Evolutionary conservation across 2,888 invertebrate species (phyloP).

Genomic region (Thera britannica): DNA sequence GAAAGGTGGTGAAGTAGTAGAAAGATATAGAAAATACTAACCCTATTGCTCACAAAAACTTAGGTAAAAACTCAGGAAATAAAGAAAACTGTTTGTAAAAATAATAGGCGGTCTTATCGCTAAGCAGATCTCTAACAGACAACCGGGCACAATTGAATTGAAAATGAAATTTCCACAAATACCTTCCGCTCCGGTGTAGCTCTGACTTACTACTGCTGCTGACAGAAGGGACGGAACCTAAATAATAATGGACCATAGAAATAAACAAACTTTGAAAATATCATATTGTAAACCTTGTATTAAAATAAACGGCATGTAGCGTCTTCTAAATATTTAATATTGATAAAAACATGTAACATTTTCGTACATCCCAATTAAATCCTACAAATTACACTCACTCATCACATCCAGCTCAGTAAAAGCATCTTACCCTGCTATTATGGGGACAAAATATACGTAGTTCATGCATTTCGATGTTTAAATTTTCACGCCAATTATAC

Average conservation of each 20-base stretch:
- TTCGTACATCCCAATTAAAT: conserved; percentile 37
- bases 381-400: conserved; percentile 49
- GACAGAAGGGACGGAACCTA: background rate
- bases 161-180: background rate
- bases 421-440: conserved; percentile 55
- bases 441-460: conserved; percentile 51
- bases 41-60: too few relatives aligned
- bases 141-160: too few relatives aligned
- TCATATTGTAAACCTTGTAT: conserved; percentile 16
- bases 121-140: too few relatives aligned
- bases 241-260: background rate
- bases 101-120: too few relatives aligned
- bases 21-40: too few relatives aligned
- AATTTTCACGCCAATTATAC: conserved; percentile 54
- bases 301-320: conserved; percentile 25
- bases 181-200: background rate
- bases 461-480: conserved; percentile 50
- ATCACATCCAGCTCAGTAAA: conserved; percentile 43
- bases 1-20: too few relatives aligned
- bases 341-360: conserved; percentile 25
- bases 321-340: conserved; percentile 25
- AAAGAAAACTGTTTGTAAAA: too few relatives aligned
- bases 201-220: background rate
- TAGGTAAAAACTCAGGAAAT: too few relatives aligned
- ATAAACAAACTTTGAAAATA: background rate